Evolutionary conservation across 1,140 invertebrate genomes (phyloP).

Genomic region (Cydia strobilella): DNA sequence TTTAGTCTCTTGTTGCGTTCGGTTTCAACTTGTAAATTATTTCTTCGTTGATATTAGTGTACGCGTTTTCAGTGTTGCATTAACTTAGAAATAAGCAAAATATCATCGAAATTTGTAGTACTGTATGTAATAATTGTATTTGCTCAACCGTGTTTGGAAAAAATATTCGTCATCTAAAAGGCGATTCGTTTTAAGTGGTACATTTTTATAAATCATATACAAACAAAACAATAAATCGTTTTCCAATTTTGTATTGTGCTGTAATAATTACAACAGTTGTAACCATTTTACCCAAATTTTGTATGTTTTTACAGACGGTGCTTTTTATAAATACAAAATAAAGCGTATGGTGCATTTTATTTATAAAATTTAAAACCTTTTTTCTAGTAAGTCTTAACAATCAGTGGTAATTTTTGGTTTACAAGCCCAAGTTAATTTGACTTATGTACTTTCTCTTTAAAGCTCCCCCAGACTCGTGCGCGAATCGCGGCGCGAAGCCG

Average conservation of each 20-base stretch:
- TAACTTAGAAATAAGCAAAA: slow-evolving; percentile 43
- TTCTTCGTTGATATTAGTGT: slow-evolving; percentile 43
- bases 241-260: slow-evolving; percentile 73
- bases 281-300: slow-evolving; percentile 71
- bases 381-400: background rate
- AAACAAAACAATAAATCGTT: slow-evolving; percentile 55
- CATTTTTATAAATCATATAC: slow-evolving; percentile 68
- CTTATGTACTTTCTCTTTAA: too few relatives aligned
- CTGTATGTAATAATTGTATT: slow-evolving; percentile 47
- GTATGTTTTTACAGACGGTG: slow-evolving; percentile 77
- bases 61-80: slow-evolving; percentile 35
- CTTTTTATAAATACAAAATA: slow-evolving; percentile 74
- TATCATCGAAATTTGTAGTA: slow-evolving; percentile 44
- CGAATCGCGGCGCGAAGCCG: too few relatives aligned
- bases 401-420: too few relatives aligned
- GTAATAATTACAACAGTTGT: slow-evolving; percentile 62
- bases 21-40: slow-evolving; percentile 39
- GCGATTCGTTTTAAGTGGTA: slow-evolving; percentile 52
- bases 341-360: slow-evolving; percentile 42
- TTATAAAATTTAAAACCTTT: slow-evolving; percentile 40
- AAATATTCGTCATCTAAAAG: slow-evolving; percentile 42
- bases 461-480: too few relatives aligned
- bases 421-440: too few relatives aligned
- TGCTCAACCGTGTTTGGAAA: slow-evolving; percentile 46
- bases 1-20: slow-evolving; percentile 46